Conservation (phyloP, 1,140 invertebrate genomes). For the Drosophila insularis region DNA sequence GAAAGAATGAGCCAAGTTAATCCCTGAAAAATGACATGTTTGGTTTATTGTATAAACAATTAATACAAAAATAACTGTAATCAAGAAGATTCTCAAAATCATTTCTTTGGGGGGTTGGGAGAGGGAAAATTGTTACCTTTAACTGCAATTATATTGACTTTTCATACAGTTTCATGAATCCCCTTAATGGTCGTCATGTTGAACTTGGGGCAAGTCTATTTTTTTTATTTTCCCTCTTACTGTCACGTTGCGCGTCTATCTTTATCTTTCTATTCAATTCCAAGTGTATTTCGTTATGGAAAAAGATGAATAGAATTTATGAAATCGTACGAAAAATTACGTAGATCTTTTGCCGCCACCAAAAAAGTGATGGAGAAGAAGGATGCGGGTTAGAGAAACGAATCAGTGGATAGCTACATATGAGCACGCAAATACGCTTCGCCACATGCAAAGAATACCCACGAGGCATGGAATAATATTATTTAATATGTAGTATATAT, state of each 20-base stretch:
- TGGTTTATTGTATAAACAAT: constrained; percentile 3
- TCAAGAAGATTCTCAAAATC: no score
- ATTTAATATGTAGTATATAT: neutral
- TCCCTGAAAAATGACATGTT: neutral
- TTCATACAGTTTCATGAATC: no score
- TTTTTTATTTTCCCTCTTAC: neutral
- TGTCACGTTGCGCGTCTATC: neutral
- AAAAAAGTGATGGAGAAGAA: neutral
- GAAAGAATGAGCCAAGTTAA: constrained; percentile 13
- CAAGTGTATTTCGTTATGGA: constrained; percentile 19
- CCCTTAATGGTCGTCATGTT: neutral
- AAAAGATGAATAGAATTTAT: constrained; percentile 27
- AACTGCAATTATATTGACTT: no score
- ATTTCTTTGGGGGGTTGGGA: no score
- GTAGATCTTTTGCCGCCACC: constrained; percentile 66
- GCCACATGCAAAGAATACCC: constrained; percentile 20
- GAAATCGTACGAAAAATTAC: constrained; percentile 52
- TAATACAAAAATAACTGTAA: neutral
- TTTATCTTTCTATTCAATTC: constrained; percentile 22
- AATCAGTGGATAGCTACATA: constrained; percentile 12
- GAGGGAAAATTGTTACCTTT: no score
- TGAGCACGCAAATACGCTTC: constrained; percentile 36
- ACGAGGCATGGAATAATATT: neutral
- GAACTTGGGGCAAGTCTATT: constrained; percentile 18
- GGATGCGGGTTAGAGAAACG: constrained; percentile 7